Evolutionary conservation across 1,140 invertebrate species (phyloP).

Genomic region (Ceratina australensis): DNA sequence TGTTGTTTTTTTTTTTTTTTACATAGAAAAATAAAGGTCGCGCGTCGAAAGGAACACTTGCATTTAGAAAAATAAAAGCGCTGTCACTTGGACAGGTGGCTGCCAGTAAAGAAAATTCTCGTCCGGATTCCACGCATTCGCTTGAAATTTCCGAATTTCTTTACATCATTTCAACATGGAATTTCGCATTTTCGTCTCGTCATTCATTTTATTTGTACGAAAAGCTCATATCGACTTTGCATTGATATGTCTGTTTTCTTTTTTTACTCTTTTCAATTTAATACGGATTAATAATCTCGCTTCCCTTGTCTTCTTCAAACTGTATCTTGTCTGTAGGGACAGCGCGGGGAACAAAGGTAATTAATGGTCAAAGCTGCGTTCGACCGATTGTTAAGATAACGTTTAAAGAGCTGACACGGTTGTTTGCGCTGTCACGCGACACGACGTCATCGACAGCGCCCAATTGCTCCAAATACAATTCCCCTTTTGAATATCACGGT

Average conservation of each 20-base stretch:
- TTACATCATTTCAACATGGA: not conserved
- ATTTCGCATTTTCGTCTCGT: not conserved
- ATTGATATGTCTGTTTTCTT: too few relatives aligned
- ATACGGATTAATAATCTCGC: not conserved
- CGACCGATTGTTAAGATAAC: not conserved
- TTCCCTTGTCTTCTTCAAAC: not conserved
- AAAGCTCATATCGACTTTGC: not conserved
- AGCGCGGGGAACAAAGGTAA: not conserved
- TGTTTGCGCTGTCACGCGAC: not conserved
- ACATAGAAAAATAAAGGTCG: constrained; percentile 63
- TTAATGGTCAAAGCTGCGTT: not conserved
- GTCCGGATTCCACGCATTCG: not conserved
- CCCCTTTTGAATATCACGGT: constrained; percentile 10
- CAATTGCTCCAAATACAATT: constrained; percentile 39
- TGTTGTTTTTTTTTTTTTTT: not conserved
- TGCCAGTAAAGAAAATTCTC: not conserved
- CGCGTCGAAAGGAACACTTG: constrained; percentile 56
- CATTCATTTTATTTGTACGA: not conserved
- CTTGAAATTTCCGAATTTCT: constrained; percentile 8
- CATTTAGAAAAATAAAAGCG: constrained; percentile 55
- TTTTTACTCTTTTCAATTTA: too few relatives aligned
- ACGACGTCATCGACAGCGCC: constrained; percentile 2
- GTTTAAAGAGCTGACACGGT: not conserved
- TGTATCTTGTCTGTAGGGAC: not conserved
- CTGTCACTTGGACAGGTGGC: constrained; percentile 6